Evolutionary conservation across 2,888 invertebrate species (phyloP), one percentile per base, ranked within the genome.

Genomic region (Epistrophe eligans): DNA sequence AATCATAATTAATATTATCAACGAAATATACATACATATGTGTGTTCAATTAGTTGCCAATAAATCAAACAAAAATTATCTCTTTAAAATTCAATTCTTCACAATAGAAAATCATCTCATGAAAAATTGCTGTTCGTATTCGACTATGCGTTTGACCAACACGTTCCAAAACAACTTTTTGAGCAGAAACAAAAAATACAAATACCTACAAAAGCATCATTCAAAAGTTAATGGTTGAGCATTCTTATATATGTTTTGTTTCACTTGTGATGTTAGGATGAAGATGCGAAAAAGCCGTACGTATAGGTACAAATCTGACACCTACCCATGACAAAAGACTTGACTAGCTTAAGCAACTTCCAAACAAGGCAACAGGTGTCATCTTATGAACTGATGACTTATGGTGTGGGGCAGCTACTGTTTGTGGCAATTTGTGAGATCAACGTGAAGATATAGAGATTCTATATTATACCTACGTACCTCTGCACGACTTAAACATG

Each of bases 381-480:
- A 77, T 77, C 45, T 67, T 48, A 52, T 77, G 67, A 77, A 73
- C 73, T 67, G 77, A 77, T 83, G 83, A 83, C 83, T 77, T 83
- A 83, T 83, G 77, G 43, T 77, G 50, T 48, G 40, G 45, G 67
- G 24, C 48, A 73, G 83, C 83, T 83, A 77, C 83, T 73, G 83
- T 83, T 82, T 76, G 76, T 64, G 67, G 82, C 58, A 73, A 67
- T 73, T 73, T 73, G 60, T 40, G 48, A 83, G 83, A 83, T 83
- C 67, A 62, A 77, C 81, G 55, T 82, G 57, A 64, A 71, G 81
- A 82, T 81, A 81, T 77, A 82, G 71, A 62, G 43, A 32, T 72
- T 9, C 70, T 66, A 50, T 43, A 24, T 24, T 43, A 24, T 24
- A 24, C 24, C 24, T 24, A 24, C 24, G 3, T 24, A 62, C 24